Evolutionary conservation across 2,888 invertebrate genomes (phyloP).

Genomic region (Pammene aurita): DNA sequence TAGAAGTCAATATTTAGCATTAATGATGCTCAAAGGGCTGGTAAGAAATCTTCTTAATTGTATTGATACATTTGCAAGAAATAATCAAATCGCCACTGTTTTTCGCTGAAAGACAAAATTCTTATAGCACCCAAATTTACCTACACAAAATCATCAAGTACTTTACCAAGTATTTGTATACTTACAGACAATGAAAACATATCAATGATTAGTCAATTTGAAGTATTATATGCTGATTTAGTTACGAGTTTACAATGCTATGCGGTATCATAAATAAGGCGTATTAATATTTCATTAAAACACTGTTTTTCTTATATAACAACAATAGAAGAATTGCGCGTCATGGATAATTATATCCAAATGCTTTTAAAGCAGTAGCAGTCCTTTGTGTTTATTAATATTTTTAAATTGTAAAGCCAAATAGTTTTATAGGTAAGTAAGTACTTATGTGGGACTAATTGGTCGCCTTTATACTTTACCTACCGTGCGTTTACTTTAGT

Average conservation of each 20-base stretch:
- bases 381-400: conserved; percentile 7
- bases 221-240: background rate
- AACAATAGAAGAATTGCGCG: background rate
- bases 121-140: background rate
- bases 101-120: background rate
- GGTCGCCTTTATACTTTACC: no score
- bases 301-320: conserved; percentile 22
- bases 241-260: background rate
- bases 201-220: background rate
- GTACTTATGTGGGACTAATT: background rate
- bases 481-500: no score
- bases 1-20: conserved; percentile 7
- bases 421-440: no score
- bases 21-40: conserved; percentile 35
- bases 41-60: conserved; percentile 12
- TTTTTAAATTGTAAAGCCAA: background rate
- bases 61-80: background rate
- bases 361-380: background rate
- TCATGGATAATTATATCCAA: background rate
- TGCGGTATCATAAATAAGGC: background rate
- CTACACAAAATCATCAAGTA: conserved; percentile 1
- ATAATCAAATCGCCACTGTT: background rate
- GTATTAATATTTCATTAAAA: background rate
- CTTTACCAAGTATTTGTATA: background rate
- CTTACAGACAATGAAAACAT: background rate